Conservation (phyloP, 2,888 invertebrate genomes). For the Nephrotoma appendiculata region DNA sequence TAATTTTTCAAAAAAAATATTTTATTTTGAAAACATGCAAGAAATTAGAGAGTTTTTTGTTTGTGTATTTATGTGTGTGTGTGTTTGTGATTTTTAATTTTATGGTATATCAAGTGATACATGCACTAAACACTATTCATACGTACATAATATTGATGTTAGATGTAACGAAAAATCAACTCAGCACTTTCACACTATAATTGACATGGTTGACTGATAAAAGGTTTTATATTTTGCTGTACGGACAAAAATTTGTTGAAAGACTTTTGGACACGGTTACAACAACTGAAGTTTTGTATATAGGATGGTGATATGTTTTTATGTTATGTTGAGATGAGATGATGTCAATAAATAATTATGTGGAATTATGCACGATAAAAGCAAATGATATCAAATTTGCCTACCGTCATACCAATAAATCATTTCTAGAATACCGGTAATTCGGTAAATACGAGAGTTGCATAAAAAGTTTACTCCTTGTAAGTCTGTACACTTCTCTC, state of each 20-base stretch:
- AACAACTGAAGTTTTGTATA: too few relatives aligned
- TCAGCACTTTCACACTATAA: neutral
- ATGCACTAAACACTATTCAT: neutral
- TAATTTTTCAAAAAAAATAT: neutral
- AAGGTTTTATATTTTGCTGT: neutral
- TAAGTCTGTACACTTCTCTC: too few relatives aligned
- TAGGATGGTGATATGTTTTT: too few relatives aligned
- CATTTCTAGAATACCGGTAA: too few relatives aligned
- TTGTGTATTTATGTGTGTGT: too few relatives aligned
- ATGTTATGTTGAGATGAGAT: too few relatives aligned
- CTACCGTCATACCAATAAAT: too few relatives aligned
- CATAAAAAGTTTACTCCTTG: too few relatives aligned
- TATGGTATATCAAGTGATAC: neutral
- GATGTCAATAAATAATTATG: too few relatives aligned
- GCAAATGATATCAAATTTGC: too few relatives aligned
- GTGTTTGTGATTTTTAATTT: neutral
- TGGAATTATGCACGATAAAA: too few relatives aligned
- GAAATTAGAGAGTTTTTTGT: neutral
- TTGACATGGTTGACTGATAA: conserved; percentile 1
- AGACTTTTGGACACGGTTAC: neutral
- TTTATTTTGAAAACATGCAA: neutral
- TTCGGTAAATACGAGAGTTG: too few relatives aligned
- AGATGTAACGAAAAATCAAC: neutral
- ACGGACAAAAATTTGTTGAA: neutral
- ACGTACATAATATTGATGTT: neutral